These are phyloP conservation scores for Boloria euphrosyne DNA, from an alignment of 2,888 invertebrate genomes.

Conservation along the genomic window DNA sequence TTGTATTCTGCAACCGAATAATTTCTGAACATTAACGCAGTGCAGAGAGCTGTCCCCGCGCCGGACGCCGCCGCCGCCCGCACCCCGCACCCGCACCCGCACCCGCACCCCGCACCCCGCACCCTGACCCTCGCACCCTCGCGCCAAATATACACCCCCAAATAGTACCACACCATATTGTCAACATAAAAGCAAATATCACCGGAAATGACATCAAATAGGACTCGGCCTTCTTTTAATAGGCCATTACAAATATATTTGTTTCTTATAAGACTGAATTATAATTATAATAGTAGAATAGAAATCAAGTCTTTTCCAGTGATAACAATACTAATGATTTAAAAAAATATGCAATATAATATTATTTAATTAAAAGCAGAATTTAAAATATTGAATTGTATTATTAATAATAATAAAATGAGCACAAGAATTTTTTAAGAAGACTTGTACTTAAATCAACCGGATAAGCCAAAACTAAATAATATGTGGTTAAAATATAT, in stretches of 20 bases:
- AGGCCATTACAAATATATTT: no score
- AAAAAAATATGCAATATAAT: no score
- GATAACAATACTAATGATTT: constrained; percentile 1
- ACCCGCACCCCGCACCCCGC: constrained; percentile 42
- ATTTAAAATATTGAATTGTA: no score
- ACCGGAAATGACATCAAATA: constrained; percentile 44
- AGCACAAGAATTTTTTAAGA: no score
- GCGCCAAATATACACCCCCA: constrained; percentile 31
- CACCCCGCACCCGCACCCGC: constrained; percentile 49
- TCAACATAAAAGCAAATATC: constrained; percentile 64
- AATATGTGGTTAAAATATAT: no score
- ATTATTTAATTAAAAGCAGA: no score
- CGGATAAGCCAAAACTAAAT: no score
- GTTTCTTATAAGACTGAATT: no score
- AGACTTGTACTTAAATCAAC: no score
- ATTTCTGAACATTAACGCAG: constrained; percentile 84
- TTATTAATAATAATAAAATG: no score
- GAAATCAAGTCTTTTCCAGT: constrained; percentile 12
- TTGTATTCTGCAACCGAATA: constrained; percentile 96
- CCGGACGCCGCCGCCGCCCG: constrained; percentile 46
- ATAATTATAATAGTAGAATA: no score
- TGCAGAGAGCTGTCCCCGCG: constrained; percentile 49
- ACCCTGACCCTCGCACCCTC: constrained; percentile 48
- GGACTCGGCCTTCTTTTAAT: no score
- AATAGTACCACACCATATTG: constrained; percentile 74